phyloP scores from a whole-genome alignment of 1,140 invertebrate species.

The Ladona fulva region DNA sequence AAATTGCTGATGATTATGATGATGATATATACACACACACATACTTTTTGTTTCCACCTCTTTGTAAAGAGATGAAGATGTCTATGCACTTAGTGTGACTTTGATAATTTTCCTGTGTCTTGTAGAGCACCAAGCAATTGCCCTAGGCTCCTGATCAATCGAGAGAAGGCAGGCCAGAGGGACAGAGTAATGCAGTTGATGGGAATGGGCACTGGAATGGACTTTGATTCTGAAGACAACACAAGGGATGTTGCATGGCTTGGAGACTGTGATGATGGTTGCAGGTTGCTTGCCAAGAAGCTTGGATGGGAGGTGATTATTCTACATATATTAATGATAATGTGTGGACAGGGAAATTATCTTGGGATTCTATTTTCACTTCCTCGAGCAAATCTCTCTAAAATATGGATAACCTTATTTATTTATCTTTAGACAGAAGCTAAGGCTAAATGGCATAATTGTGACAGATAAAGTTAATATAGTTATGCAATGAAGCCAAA shows the following conservation, averaged over 20 bases:
- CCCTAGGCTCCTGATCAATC: conserved; percentile 77
- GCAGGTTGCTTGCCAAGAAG: conserved; percentile 62
- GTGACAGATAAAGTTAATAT: too few species aligned
- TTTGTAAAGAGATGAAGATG: too few species aligned
- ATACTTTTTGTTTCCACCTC: too few species aligned
- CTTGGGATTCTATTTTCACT: neutral
- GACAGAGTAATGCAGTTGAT: conserved; percentile 44
- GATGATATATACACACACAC: too few species aligned
- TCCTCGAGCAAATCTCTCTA: too few species aligned
- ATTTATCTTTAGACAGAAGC: too few species aligned
- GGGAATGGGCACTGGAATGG: conserved; percentile 50
- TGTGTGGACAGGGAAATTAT: neutral
- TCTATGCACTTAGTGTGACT: too few species aligned
- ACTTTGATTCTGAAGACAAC: conserved; percentile 53
- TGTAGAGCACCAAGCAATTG: conserved; percentile 57
- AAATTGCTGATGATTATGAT: too few species aligned
- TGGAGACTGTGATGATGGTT: conserved; percentile 83
- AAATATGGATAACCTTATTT: too few species aligned
- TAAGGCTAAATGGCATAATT: too few species aligned
- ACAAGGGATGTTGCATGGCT: conserved; percentile 76
- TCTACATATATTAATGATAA: neutral
- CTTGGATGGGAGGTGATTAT: conserved; percentile 63
- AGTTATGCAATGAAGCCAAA: too few species aligned
- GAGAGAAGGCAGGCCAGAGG: conserved; percentile 58
- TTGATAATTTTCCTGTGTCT: too few species aligned